Evolutionary conservation across 1,140 invertebrate genomes (phyloP).

Genomic region (Coptotermes formosanus): DNA sequence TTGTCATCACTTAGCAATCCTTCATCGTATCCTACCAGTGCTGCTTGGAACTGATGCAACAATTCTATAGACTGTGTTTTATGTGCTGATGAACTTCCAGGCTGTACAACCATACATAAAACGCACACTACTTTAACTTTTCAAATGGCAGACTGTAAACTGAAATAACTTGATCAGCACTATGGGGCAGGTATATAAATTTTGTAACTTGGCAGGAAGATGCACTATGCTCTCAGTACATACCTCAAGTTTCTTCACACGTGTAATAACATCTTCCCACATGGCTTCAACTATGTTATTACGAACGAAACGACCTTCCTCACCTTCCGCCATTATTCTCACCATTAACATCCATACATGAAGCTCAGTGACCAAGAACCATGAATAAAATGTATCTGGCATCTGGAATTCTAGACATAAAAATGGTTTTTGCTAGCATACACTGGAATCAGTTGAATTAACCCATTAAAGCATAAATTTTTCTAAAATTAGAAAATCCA

Average conservation of each 20-base stretch:
- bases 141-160: too few species aligned
- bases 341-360: conserved; percentile 81
- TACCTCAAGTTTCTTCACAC: conserved; percentile 71
- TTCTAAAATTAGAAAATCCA: not conserved
- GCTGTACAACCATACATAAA: conserved; percentile 45
- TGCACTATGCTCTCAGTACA: conserved; percentile 37
- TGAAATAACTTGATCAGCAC: too few species aligned
- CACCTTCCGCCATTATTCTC: conserved; percentile 71
- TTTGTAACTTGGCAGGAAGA: too few species aligned
- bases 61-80: conserved; percentile 54
- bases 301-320: conserved; percentile 66
- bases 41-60: conserved; percentile 76
- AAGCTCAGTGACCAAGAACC: conserved; percentile 79
- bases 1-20: conserved; percentile 70
- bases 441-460: not conserved
- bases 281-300: conserved; percentile 73
- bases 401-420: conserved; percentile 64
- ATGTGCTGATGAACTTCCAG: conserved; percentile 55
- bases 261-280: conserved; percentile 75
- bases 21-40: conserved; percentile 83
- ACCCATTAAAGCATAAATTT: not conserved
- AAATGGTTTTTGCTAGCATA: not conserved
- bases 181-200: too few species aligned
- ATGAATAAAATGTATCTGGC: conserved; percentile 77
- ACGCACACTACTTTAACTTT: too few species aligned